Conservation (phyloP, 2,113 vertebrate genomes). For the Siphamia tubifer region DNA sequence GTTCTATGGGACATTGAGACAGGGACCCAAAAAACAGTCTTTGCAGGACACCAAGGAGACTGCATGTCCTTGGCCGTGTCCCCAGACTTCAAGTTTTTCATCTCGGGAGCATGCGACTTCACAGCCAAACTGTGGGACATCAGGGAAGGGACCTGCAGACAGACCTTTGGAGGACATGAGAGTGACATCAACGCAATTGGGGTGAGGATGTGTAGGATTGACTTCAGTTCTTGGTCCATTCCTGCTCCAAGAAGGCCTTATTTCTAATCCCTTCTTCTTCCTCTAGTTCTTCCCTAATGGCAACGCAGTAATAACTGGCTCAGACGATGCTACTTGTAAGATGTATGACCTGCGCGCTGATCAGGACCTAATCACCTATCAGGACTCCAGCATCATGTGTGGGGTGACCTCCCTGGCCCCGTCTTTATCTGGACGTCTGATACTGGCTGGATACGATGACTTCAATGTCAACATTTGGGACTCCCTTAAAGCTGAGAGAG, state of each 20-base stretch:
- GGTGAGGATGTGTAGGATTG: conserved; percentile 69
- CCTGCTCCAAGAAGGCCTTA: not conserved
- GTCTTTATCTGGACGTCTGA: conserved; percentile 90
- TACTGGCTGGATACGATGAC: conserved; percentile 93
- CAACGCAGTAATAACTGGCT: conserved; percentile 93
- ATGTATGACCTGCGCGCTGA: conserved; percentile 94
- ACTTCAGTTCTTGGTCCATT: not conserved
- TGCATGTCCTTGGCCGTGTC: conserved; percentile 95
- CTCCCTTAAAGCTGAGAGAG: conserved; percentile 84
- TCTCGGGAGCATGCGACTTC: conserved; percentile 95
- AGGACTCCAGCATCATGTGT: conserved; percentile 92
- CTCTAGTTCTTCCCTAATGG: conserved; percentile 94
- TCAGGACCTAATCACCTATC: conserved; percentile 92
- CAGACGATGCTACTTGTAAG: conserved; percentile 92
- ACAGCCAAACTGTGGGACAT: conserved; percentile 98
- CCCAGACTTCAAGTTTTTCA: conserved; percentile 93
- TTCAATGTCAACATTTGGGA: conserved; percentile 99
- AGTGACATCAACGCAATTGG: conserved; percentile 96
- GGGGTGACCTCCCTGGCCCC: conserved; percentile 95
- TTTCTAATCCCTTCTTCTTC: not conserved
- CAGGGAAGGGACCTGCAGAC: conserved; percentile 88
- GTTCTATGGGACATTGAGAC: conserved; percentile 98
- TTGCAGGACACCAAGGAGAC: conserved; percentile 92
- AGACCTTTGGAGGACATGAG: conserved; percentile 94
- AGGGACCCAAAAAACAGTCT: conserved; percentile 90